A percentile compares a stretch with the other conserved stretches of the same genome.
Evolutionary conservation across 2,888 invertebrate species (phyloP).

Genomic region (Dorcus hopei): DNA sequence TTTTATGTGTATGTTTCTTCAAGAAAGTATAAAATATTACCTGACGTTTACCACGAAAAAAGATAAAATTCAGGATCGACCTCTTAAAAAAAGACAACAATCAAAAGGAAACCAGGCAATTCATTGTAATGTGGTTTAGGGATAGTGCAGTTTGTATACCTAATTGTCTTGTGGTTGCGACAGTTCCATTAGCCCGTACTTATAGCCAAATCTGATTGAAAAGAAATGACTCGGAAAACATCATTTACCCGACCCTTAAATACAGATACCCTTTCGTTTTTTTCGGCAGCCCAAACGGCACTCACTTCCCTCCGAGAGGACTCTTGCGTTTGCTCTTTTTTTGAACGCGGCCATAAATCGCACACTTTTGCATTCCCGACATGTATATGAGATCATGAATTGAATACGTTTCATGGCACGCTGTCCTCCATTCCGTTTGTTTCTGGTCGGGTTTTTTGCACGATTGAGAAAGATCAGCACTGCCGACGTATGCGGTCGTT

Average conservation of each 20-base stretch:
- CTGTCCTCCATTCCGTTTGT: neutral
- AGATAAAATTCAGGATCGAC: too few species aligned
- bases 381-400: slow-evolving; percentile 1
- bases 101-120: slow-evolving; percentile 8
- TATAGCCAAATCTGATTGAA: slow-evolving; percentile 23
- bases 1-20: too few species aligned
- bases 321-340: neutral
- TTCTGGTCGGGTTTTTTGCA: neutral
- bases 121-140: slow-evolving; percentile 20
- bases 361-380: slow-evolving; percentile 3
- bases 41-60: too few species aligned
- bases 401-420: neutral
- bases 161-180: slow-evolving; percentile 26
- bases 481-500: neutral
- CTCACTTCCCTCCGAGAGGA: neutral
- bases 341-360: neutral
- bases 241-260: slow-evolving; percentile 10
- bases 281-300: neutral
- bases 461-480: neutral
- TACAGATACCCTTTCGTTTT: slow-evolving; percentile 12
- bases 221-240: slow-evolving; percentile 5
- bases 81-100: too few species aligned
- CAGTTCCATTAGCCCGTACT: slow-evolving; percentile 23
- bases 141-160: slow-evolving; percentile 20
- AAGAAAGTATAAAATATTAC: too few species aligned